Base-by-base conservation (phyloP, 64 coral and sea anemone genomes). In the Pachyseris speciosa region DNA sequence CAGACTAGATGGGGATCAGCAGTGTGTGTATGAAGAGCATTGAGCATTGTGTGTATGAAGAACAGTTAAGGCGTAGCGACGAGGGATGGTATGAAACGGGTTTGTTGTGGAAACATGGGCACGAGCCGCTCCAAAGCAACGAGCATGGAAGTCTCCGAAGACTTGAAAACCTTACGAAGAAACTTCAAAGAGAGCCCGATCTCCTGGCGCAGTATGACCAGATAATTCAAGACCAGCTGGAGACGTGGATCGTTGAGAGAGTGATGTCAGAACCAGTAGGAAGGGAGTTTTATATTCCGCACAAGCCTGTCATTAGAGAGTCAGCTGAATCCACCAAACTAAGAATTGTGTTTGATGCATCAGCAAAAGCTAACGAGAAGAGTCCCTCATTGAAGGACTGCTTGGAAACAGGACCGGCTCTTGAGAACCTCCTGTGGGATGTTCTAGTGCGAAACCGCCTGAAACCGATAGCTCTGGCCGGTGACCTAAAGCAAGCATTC, bases 401-500 rank as follows among this genome's bases (percentile, higher is more conserved):
- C 19, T 67, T 93, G 44, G 91, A 87, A 8, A 93, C 83, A 2
- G 83, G 91, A 25, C 83, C 91, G 15, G 83, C 83, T 22, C 73
- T 93, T 6, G 70, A 86, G 20, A 85, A 76, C 48, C 19, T 66
- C 9, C 17, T 93, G 24, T 65, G 53, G 43, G 72, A 93, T 24
- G 50, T 87, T 4, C 29, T 87, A 0, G 73, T 87, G 16, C 32
- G 74, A 24, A 87, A 80, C 50, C 59, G 57, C 7, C 57, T 86
- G 24, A 75, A 87, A 37, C 72, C 83, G n/a, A 30, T 80, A 15
- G 42, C 64, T 11, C 71, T 93, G 45, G 75, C 72, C 17, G 91
- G 72, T 57, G 91, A 93, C 44, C 40, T 93, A 41, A 86, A 81
- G 13, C 72, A 93, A 40, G 90, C 84, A 5, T 93, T 93, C 37